Evolutionary conservation across 2,113 vertebrate species (phyloP).

Genomic region (Procavia capensis): DNA sequence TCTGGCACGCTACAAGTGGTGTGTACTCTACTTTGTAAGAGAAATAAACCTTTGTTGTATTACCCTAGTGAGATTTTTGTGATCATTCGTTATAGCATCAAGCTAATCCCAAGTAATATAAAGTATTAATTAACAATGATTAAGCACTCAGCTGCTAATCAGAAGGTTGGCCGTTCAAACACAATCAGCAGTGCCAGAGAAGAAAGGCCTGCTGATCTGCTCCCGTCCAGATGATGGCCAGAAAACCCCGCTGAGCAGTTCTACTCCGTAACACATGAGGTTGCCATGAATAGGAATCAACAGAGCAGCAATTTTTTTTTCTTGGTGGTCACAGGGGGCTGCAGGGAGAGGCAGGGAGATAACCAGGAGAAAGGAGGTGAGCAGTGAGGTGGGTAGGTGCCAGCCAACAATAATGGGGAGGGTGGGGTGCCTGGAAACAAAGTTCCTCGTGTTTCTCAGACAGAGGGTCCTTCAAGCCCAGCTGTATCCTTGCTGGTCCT

Average conservation of each 20-base stretch:
- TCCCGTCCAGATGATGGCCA: neutral
- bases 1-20: too few species aligned
- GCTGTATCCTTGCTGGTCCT: neutral
- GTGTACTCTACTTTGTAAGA: too few species aligned
- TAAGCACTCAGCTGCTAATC: neutral
- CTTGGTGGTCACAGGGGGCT: neutral
- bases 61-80: too few species aligned
- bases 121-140: too few species aligned
- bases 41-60: too few species aligned
- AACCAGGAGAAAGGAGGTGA: accelerated
- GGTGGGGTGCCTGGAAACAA: neutral
- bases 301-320: neutral
- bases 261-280: neutral
- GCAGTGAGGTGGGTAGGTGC: neutral
- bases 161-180: neutral
- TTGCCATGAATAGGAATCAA: neutral
- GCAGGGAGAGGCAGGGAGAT: neutral
- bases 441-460: neutral
- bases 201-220: neutral
- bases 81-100: too few species aligned
- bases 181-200: neutral
- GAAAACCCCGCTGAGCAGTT: too few species aligned
- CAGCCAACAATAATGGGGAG: accelerated
- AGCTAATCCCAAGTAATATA: too few species aligned
- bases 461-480: neutral